phyloP scores from a whole-genome alignment of 1,140 invertebrate species.

The Chlorops oryzae region DNA sequence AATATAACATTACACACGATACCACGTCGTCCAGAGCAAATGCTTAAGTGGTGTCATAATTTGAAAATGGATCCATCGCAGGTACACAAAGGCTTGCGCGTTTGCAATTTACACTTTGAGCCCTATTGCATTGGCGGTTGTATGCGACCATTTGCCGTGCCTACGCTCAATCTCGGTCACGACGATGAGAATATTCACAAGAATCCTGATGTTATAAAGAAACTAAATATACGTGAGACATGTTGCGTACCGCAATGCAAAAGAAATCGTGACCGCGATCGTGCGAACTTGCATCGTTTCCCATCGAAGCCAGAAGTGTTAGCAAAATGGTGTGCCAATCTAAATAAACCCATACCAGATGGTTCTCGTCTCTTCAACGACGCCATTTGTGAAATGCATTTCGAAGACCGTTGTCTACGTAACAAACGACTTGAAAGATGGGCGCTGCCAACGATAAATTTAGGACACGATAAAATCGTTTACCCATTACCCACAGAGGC shows the following conservation, averaged over 20 bases:
- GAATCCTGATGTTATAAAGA: constrained; percentile 44
- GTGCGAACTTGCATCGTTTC: constrained; percentile 42
- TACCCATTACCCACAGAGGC: constrained; percentile 32
- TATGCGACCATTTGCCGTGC: constrained; percentile 44
- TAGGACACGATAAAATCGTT: constrained; percentile 33
- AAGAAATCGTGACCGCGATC: constrained; percentile 37
- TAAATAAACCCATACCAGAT: constrained; percentile 35
- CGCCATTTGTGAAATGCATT: constrained; percentile 42
- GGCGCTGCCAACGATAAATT: constrained; percentile 33
- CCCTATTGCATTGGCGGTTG: constrained; percentile 43
- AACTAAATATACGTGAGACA: constrained; percentile 40
- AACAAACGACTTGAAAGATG: constrained; percentile 42
- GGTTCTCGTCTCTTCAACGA: constrained; percentile 41
- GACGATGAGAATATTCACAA: constrained; percentile 38
- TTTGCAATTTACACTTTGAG: constrained; percentile 40
- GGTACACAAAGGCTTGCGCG: constrained; percentile 41
- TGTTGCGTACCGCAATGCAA: constrained; percentile 41
- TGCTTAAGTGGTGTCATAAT: constrained; percentile 44
- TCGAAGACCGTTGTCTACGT: constrained; percentile 38
- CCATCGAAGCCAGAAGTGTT: constrained; percentile 33
- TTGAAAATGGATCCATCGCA: constrained; percentile 35
- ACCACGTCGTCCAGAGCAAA: constrained; percentile 35
- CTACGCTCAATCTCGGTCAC: constrained; percentile 35
- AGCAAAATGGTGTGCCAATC: constrained; percentile 39
- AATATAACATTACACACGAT: constrained; percentile 45